phyloP scores from a whole-genome alignment of 1,140 invertebrate genomes.

The Agrilus planipennis region DNA sequence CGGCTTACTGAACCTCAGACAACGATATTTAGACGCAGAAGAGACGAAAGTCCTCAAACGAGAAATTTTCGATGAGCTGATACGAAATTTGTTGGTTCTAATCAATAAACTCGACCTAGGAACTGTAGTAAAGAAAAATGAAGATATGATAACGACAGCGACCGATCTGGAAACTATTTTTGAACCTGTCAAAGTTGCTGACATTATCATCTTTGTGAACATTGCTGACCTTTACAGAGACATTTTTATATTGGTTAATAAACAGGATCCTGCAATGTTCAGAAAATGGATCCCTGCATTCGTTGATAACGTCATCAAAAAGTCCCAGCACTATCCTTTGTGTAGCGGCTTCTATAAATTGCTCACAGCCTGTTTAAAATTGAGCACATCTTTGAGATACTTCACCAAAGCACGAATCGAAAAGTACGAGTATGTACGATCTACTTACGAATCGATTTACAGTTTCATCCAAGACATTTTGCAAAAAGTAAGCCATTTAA shows the following conservation, averaged over 20 bases:
- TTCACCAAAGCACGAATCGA: slow-evolving; percentile 17
- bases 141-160: slow-evolving; percentile 24
- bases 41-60: slow-evolving; percentile 7
- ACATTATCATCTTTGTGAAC: slow-evolving; percentile 58
- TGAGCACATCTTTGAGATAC: slow-evolving; percentile 24
- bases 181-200: slow-evolving; percentile 41
- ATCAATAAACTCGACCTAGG: slow-evolving; percentile 45
- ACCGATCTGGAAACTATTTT: slow-evolving; percentile 39
- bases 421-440: slow-evolving; percentile 17
- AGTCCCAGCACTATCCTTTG: slow-evolving; percentile 41
- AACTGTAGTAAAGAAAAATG: slow-evolving; percentile 19
- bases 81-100: slow-evolving; percentile 38
- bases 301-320: slow-evolving; percentile 39
- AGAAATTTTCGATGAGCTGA: slow-evolving; percentile 35
- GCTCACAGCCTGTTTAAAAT: slow-evolving; percentile 33
- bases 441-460: slow-evolving; percentile 27
- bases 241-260: slow-evolving; percentile 38
- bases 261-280: slow-evolving; percentile 34
- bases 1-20: slow-evolving; percentile 27
- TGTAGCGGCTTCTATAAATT: slow-evolving; percentile 49
- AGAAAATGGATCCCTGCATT: slow-evolving; percentile 41
- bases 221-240: slow-evolving; percentile 50
- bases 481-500: slow-evolving; percentile 37
- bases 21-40: neutral
- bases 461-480: slow-evolving; percentile 42